Conservation (phyloP, 23 tunicate species). For the Diplosoma virens region DNA sequence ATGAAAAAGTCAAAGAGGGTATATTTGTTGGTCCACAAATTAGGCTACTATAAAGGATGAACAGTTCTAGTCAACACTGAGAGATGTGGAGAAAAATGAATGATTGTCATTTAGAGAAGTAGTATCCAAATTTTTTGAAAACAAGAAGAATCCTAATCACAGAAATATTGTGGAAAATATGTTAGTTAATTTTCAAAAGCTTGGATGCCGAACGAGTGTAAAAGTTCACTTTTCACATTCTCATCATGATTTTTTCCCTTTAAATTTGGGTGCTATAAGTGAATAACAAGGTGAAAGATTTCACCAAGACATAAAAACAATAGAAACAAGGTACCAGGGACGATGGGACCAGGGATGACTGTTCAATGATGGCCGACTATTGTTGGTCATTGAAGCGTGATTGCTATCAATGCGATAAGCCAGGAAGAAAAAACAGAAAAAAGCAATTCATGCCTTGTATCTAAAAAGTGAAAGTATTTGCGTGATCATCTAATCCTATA, state of each 20-base stretch:
- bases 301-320: too few species aligned
- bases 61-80: conserved; percentile 3
- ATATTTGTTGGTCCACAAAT: conserved; percentile 12
- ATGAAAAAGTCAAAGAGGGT: conserved; percentile 20
- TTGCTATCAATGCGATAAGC: too few species aligned
- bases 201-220: conserved; percentile 10
- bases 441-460: too few species aligned
- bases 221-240: conserved; percentile 25
- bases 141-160: conserved; percentile 1
- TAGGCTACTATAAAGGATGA: conserved; percentile 26
- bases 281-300: too few species aligned
- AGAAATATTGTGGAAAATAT: conserved; percentile 5
- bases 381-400: too few species aligned
- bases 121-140: conserved; percentile 12
- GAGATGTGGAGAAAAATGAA: conserved; percentile 1
- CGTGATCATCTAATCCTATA: too few species aligned
- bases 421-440: too few species aligned
- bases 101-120: conserved; percentile 10
- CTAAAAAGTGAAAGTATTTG: too few species aligned
- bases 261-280: too few species aligned
- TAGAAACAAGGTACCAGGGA: too few species aligned
- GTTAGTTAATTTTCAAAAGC: conserved; percentile 9
- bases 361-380: too few species aligned
- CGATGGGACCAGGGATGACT: too few species aligned
- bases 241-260: conserved; percentile 17